Evolutionary conservation across 2,113 vertebrate genomes (phyloP).

Genomic region (Sturnus vulgaris): DNA sequence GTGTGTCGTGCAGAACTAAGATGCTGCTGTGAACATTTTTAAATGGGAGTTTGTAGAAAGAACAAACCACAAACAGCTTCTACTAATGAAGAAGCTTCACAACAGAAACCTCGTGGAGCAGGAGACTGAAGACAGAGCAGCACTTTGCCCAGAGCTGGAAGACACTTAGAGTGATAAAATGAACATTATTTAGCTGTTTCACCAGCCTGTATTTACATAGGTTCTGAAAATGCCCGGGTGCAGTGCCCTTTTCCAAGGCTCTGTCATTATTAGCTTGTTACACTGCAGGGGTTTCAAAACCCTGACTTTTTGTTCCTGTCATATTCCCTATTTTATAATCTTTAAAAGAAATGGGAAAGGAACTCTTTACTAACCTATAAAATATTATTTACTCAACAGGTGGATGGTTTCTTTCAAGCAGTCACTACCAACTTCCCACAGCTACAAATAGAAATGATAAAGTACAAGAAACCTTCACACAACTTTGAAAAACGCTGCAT

Average conservation of each 20-base stretch:
- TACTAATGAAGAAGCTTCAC: neutral
- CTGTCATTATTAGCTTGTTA: neutral
- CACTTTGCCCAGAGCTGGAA: neutral
- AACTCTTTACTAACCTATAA: neutral
- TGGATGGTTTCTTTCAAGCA: neutral
- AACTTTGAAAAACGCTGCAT: neutral
- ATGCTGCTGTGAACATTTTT: neutral
- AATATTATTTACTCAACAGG: constrained; percentile 26
- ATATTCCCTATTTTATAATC: neutral
- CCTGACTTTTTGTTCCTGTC: neutral
- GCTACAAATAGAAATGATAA: neutral
- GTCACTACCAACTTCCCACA: neutral
- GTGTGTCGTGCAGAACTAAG: neutral
- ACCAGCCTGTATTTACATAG: neutral
- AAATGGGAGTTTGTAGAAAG: neutral
- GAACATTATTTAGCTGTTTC: neutral
- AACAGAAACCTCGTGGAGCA: neutral
- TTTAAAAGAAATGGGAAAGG: neutral
- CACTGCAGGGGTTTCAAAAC: neutral
- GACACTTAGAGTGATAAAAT: neutral
- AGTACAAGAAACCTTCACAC: neutral
- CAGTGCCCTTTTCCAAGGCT: neutral
- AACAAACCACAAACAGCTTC: neutral
- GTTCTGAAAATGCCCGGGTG: neutral
- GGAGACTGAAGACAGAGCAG: neutral